Evolutionary conservation across 2,888 invertebrate genomes (phyloP).

Genomic region (Tiphia femorata): DNA sequence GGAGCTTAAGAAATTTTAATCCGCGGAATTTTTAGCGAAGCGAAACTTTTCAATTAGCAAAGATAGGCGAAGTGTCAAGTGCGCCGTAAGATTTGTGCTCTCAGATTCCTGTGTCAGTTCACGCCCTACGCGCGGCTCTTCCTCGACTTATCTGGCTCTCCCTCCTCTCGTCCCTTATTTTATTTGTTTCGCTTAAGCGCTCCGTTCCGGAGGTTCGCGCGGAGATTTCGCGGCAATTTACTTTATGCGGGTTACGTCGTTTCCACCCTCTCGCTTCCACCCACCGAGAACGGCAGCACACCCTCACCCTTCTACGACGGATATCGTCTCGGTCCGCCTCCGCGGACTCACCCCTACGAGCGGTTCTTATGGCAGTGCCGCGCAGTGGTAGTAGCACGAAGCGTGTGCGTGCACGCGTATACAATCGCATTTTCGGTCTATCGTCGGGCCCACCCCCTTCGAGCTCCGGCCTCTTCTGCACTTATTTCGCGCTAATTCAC

Average conservation of each 20-base stretch:
- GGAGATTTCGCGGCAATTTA: slow-evolving; percentile 63
- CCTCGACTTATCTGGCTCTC: neutral
- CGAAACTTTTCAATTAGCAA: too few relatives aligned
- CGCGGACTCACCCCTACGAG: slow-evolving; percentile 31
- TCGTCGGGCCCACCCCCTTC: slow-evolving; percentile 27
- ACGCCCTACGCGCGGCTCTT: slow-evolving; percentile 8
- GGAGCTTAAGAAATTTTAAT: too few relatives aligned
- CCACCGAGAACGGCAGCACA: neutral
- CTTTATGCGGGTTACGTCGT: slow-evolving; percentile 58
- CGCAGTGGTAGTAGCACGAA: slow-evolving; percentile 19
- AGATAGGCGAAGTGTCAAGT: too few relatives aligned
- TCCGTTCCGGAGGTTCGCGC: slow-evolving; percentile 34
- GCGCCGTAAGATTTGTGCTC: too few relatives aligned
- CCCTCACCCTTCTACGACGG: slow-evolving; percentile 22
- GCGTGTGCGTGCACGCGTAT: neutral
- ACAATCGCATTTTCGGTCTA: slow-evolving; percentile 21
- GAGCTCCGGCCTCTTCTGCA: slow-evolving; percentile 40
- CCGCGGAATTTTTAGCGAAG: neutral
- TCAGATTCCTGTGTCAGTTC: too few relatives aligned
- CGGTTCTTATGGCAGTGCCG: slow-evolving; percentile 38
- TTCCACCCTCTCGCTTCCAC: slow-evolving; percentile 47
- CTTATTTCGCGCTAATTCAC: slow-evolving; percentile 66
- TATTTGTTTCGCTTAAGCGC: slow-evolving; percentile 55
- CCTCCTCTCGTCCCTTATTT: slow-evolving; percentile 38
- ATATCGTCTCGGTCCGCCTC: slow-evolving; percentile 47